Conservation (phyloP, 2,888 invertebrate species). For the Orthosia cruda region DNA sequence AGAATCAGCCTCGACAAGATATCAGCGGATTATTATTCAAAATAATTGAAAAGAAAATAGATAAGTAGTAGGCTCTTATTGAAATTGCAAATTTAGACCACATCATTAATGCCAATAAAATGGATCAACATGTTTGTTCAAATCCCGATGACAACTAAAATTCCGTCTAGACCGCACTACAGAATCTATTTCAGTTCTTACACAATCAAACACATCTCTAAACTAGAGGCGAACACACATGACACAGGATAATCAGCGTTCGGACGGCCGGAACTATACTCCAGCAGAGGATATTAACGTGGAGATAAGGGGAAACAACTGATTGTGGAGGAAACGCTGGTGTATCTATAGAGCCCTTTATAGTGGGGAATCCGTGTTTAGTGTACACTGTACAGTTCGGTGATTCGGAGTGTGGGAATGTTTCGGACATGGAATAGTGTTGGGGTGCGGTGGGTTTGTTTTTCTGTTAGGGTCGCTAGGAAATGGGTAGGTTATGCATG, state of each 20-base stretch:
- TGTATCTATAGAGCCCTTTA: conserved; percentile 60
- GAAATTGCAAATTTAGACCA: not conserved
- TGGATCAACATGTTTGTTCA: too few species aligned
- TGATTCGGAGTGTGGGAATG: conserved; percentile 67
- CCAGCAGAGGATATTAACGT: conserved; percentile 72
- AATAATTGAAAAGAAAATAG: not conserved
- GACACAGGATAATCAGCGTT: conserved; percentile 66
- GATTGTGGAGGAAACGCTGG: conserved; percentile 69
- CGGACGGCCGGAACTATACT: conserved; percentile 71
- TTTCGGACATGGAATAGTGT: conserved; percentile 40
- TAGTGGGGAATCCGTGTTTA: conserved; percentile 55
- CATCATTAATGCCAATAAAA: not conserved
- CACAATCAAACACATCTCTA: conserved; percentile 41
- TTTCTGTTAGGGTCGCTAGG: conserved; percentile 20
- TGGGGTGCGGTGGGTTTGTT: conserved; percentile 33
- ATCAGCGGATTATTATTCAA: not conserved
- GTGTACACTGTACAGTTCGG: conserved; percentile 58
- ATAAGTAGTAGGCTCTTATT: too few species aligned
- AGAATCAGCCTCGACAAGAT: not conserved
- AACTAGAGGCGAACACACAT: conserved; percentile 39
- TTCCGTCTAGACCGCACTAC: not conserved
- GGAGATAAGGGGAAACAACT: conserved; percentile 72
- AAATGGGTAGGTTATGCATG: conserved; percentile 21
- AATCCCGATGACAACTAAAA: not conserved
- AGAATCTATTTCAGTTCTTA: conserved; percentile 10